Percentiles rank a stretch among this genome's conserved stretches.
phyloP scores from a whole-genome alignment of 1,140 invertebrate genomes.

The Oryzaephilus surinamensis region DNA sequence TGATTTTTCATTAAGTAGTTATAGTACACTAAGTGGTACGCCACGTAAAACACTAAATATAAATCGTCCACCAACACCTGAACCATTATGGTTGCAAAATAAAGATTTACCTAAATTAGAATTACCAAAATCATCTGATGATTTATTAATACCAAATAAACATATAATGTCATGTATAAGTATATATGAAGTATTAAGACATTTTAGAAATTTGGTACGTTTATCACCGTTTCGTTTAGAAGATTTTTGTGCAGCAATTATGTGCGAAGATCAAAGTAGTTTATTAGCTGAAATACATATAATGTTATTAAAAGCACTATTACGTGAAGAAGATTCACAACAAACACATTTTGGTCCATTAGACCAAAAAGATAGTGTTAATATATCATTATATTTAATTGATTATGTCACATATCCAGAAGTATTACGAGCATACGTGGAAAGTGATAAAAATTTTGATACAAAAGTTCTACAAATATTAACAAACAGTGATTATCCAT shows the following conservation, averaged over 20 bases:
- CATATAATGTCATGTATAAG: conserved; percentile 68
- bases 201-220: conserved; percentile 80
- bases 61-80: conserved; percentile 65
- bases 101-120: conserved; percentile 63
- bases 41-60: conserved; percentile 43
- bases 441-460: conserved; percentile 76
- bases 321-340: conserved; percentile 90
- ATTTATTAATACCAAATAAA: conserved; percentile 71
- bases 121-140: conserved; percentile 81
- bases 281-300: conserved; percentile 88
- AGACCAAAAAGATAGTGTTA: conserved; percentile 94
- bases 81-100: conserved; percentile 77
- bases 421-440: conserved; percentile 76
- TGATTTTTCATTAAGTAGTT: conserved; percentile 73
- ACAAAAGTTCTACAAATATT: conserved; percentile 56
- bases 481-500: conserved; percentile 78
- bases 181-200: conserved; percentile 88
- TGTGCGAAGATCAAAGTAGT: conserved; percentile 83
- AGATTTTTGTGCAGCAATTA: conserved; percentile 88
- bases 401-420: conserved; percentile 95
- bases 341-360: conserved; percentile 91
- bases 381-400: conserved; percentile 82
- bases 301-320: conserved; percentile 77
- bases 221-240: conserved; percentile 91
- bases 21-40: conserved; percentile 55